Base-by-base conservation (phyloP, 2,113 vertebrate genomes). In the Hoplias malabaricus region DNA sequence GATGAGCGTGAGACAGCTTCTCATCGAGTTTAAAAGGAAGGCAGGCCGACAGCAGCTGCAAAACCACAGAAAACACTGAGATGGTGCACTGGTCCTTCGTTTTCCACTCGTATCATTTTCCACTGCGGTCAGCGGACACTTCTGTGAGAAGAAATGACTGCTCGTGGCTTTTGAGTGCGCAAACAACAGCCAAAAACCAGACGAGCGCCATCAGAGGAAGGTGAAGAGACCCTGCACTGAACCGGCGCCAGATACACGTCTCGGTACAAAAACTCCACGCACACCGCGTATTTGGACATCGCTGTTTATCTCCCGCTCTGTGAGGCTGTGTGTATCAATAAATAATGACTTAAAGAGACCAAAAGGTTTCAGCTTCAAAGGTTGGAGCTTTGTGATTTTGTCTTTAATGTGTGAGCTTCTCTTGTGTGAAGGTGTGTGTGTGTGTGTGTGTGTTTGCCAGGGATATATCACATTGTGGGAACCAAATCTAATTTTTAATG, bases 61-160 rank as follows among this genome's bases (percentile, higher is more conserved):
- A 77, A 67, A 53, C 73, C 69, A 77, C 50, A 63, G 42, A 46
- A 61, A 79, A 27, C 36, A 63, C 9, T 46, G 43, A 46, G 19
- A 23, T 5, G 9, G 12, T 43, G 5, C 7, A 11, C 50, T n/a
- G 6, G 14, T 2, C 11, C 23, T 56, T 25, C 13, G 53, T n/a
- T n/a, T n/a, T n/a, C n/a, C n/a, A n/a, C 25, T 69, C 56, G 34
- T 42, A 23, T 5, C 23, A 40, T 46, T 73, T 48, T 67, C 59
- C 69, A 79, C 3, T 67, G 62, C 50, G 62, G 61, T 66, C 73
- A 40, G 61, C 73, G 54, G 34, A 31, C 46, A 21, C 16, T n/a
- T 19, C 14, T 59, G 11, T 25, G 56, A 59, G 54, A 57, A 29
- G 9, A 6, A 57, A 27, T 27, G 25, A 16, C 25, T 31, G 57